phyloP scores from a whole-genome alignment of 2,888 invertebrate species.

The Drosophila aldrichi region DNA sequence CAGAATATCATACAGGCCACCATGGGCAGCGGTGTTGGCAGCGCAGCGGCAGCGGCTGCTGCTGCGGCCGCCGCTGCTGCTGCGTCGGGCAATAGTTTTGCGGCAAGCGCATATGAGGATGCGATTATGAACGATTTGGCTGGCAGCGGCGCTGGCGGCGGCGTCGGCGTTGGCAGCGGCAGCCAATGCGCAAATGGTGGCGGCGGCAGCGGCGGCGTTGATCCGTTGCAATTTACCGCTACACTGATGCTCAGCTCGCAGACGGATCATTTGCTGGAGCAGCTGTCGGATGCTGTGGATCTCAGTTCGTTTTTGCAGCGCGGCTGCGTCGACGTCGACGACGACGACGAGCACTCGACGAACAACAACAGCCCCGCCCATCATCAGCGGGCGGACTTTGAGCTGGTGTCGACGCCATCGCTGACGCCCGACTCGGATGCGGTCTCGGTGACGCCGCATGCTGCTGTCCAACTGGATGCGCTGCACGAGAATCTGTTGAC shows the following conservation, averaged over 20 bases:
- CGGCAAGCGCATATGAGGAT: slow-evolving; percentile 89
- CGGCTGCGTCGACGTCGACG: slow-evolving; percentile 86
- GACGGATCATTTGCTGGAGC: slow-evolving; percentile 91
- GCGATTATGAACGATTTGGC: slow-evolving; percentile 94
- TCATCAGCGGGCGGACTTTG: slow-evolving; percentile 87
- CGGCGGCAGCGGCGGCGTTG: slow-evolving; percentile 86
- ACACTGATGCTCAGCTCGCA: slow-evolving; percentile 92
- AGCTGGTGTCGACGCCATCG: slow-evolving; percentile 90
- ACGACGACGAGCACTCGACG: slow-evolving; percentile 55
- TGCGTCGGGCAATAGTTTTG: slow-evolving; percentile 45
- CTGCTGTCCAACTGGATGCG: slow-evolving; percentile 87
- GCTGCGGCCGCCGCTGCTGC: not conserved
- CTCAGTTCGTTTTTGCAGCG: slow-evolving; percentile 91
- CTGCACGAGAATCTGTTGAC: slow-evolving; percentile 91
- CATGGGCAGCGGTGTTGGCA: slow-evolving; percentile 53
- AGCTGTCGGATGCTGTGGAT: slow-evolving; percentile 92
- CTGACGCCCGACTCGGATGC: slow-evolving; percentile 88
- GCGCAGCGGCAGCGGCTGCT: slow-evolving; percentile 8
- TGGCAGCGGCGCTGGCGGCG: slow-evolving; percentile 80
- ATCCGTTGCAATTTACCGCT: slow-evolving; percentile 93
- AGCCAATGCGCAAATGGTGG: slow-evolving; percentile 58
- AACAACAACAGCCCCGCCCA: slow-evolving; percentile 87
- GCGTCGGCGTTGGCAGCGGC: slow-evolving; percentile 16
- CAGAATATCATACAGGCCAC: slow-evolving; percentile 84
- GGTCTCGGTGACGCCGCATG: slow-evolving; percentile 83